Base-by-base conservation (phyloP, 2,888 invertebrate genomes). In the Synanthedon andrenaeformis region DNA sequence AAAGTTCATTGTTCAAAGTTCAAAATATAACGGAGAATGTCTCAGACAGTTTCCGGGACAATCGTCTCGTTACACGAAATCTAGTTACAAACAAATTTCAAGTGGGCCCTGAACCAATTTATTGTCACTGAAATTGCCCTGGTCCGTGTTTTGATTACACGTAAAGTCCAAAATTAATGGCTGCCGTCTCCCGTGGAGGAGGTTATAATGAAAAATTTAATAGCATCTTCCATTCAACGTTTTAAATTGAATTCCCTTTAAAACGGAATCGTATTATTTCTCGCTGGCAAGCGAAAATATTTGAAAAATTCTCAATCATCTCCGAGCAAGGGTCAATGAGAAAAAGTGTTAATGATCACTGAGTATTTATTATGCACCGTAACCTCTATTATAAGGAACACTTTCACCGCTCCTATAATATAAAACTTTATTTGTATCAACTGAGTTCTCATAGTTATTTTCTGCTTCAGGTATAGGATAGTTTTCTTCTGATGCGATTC, bases 191-290 rank as follows among this genome's bases (percentile, higher is more conserved):
- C 59, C 61, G 62, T 53, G 57, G 63, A 63, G 62, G 67, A 63
- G 62, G 67, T 68, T 70, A 76, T 81, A 78, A 83, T 81, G 79
- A 82, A 80, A 79, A 76, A 78, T 74, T 71, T 76, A 75, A 80
- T 73, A 67, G 70, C 66, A 58, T 66, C 63, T 63, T 62, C 63
- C 62, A 60, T 63, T 61, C 63, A 58, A 60, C 55, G 59, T 61
- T 62, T 59, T 57, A 72, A 81, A 80, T 81, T 79, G 72, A 77
- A 82, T 80, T 78, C 72, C 62, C 59, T 63, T 61, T 61, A 64
- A 65, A 69, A 67, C 64, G 67, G 64, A 59, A 65, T 61, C 62
- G 58, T 61, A 63, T 67, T 66, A 65, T 70, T 74, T 65, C 58
- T 59, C 59, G 59, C 64, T 64, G 61, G 56, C 56, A 59, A 64